Evolutionary conservation across 2,888 invertebrate genomes (phyloP), one percentile per base, ranked within the genome.

Genomic region (Temnothorax rugatulus): DNA sequence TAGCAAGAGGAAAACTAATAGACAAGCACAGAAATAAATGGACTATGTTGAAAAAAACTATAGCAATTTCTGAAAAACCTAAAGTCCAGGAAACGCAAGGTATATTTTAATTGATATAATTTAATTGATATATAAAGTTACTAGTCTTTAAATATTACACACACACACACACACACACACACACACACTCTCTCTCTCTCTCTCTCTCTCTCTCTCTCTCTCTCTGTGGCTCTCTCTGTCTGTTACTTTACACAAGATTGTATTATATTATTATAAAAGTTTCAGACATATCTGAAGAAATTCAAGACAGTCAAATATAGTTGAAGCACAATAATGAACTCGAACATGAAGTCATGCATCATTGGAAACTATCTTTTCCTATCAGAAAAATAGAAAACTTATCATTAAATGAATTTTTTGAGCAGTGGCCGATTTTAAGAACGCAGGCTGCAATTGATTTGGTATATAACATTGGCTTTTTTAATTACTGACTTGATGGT

Each of bases 21-120:
- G 66, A 66, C n/a, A 66, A 66, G 2, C 66, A 66, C 7, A 47
- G 66, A 66, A 66, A 66, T 29, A 66, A 66, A 47, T 13, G n/a
- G 9, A 41, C 41, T 18, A 11, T 21, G 52, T 21, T 44, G 21
- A 64, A 13, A 13, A 64, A 44, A 64, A 64, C 41, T 64, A 8
- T 64, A 41, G 21, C 41, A 44, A 44, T 44, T 44, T 44, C 41
- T 44, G 11, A 44, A 44, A 44, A 9, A 11, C 11, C 1, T 44
- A 44, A 44, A 44, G 41, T 44, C 41, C 4, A 44, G 11, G 41
- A 44, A 44, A 44, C 41, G 41, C 41, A 44, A 44, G 41, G 41
- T 44, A 44, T 44, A 11, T 44, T 44, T 44, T 44, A 44, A 44
- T 44, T 9, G 41, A 44, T 44, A 44, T 44, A 44, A 9, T 59